Evolutionary conservation across 2,113 vertebrate species (phyloP).

Genomic region (Rhinoderma darwinii): DNA sequence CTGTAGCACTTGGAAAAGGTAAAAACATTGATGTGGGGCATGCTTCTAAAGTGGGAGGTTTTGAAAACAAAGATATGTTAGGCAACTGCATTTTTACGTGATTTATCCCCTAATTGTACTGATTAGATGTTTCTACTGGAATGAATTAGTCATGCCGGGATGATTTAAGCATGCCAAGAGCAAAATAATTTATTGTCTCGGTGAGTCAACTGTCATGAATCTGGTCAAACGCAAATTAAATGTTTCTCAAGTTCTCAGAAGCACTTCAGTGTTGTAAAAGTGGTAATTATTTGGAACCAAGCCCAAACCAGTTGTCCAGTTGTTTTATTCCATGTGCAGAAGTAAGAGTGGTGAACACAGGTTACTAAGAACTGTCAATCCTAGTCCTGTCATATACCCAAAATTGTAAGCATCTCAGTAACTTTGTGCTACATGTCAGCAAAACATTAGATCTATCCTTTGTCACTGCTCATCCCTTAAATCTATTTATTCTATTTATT

Average conservation of each 20-base stretch:
- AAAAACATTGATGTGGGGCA: too few species aligned
- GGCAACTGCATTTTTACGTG: too few species aligned
- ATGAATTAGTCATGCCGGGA: not conserved
- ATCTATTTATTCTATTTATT: too few species aligned
- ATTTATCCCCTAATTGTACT: too few species aligned
- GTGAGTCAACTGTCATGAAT: not conserved
- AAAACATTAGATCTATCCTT: too few species aligned
- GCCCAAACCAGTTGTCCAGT: not conserved
- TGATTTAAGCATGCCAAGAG: not conserved
- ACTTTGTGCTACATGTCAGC: too few species aligned
- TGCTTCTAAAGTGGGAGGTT: too few species aligned
- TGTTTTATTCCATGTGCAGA: not conserved
- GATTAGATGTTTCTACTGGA: not conserved
- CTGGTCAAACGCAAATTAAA: not conserved
- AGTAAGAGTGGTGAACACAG: not conserved
- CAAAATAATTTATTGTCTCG: not conserved
- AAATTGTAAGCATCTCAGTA: too few species aligned
- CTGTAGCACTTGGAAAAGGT: too few species aligned
- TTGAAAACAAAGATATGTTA: too few species aligned
- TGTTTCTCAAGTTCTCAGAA: constrained; percentile 28
- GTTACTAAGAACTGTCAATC: constrained; percentile 10
- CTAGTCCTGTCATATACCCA: too few species aligned
- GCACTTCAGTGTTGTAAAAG: not conserved
- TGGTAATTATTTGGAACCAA: constrained; percentile 7
- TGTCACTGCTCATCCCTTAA: too few species aligned